Conservation (phyloP, 2,797 vertebrate genomes). For the Eurystomus glaucurus region DNA sequence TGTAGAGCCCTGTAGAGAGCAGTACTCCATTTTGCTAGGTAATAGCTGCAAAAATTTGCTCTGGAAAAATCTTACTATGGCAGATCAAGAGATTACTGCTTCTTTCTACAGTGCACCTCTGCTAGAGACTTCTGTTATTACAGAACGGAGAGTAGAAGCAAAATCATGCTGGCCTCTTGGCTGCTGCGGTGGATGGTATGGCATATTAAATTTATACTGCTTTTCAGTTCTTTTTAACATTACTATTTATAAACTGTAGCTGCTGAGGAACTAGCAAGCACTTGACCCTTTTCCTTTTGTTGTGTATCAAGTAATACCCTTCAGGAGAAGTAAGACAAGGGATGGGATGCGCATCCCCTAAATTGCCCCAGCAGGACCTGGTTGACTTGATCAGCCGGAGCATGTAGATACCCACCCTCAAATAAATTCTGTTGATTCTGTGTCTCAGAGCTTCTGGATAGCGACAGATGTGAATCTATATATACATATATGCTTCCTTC, state of each 20-base stretch:
- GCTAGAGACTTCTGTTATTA: background rate
- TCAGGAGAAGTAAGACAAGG: background rate
- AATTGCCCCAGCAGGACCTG: background rate
- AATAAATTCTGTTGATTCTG: background rate
- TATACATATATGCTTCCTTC: background rate
- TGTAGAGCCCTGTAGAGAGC: background rate
- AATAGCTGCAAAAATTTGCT: background rate
- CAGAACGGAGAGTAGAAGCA: background rate
- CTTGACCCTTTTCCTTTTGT: background rate
- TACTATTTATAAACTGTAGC: background rate
- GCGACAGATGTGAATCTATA: background rate
- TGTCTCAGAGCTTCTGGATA: background rate
- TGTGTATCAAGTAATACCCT: background rate
- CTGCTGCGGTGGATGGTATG: fast-evolving
- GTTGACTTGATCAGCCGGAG: background rate
- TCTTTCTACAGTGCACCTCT: background rate
- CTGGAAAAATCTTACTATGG: background rate
- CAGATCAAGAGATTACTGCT: background rate
- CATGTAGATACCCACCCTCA: background rate
- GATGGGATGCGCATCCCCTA: background rate
- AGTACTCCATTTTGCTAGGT: background rate
- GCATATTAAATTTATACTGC: background rate
- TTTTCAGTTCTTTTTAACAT: background rate
- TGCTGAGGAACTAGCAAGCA: background rate
- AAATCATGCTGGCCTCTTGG: background rate